Percentiles rank a stretch among this genome's conserved stretches.
phyloP scores from a whole-genome alignment of 2,888 invertebrate genomes.

The Drosophila macrospina region DNA sequence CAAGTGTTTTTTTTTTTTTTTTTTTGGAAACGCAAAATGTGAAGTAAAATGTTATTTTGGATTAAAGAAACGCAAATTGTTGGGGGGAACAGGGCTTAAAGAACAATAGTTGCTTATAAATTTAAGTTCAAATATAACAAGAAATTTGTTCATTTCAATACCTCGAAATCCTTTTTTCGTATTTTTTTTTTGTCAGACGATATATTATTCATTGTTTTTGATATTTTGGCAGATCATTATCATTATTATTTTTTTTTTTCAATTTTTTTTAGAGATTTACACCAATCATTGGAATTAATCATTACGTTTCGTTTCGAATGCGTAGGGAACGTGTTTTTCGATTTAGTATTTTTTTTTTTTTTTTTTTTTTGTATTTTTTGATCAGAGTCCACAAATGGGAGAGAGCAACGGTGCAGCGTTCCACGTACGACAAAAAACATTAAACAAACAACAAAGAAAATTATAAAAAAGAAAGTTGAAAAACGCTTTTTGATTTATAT shows the following conservation, averaged over 20 bases:
- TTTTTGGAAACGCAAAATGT: slow-evolving; percentile 52
- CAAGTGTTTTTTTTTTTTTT: slow-evolving; percentile 48
- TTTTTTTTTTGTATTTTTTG: slow-evolving; percentile 20
- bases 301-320: slow-evolving; percentile 70
- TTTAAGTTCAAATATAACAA: slow-evolving; percentile 79
- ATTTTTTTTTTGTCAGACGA: slow-evolving; percentile 21
- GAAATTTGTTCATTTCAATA: slow-evolving; percentile 83
- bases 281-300: slow-evolving; percentile 80
- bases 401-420: slow-evolving; percentile 83
- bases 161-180: slow-evolving; percentile 85
- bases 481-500: slow-evolving; percentile 68
- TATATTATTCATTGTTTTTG: slow-evolving; percentile 63
- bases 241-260: slow-evolving; percentile 26
- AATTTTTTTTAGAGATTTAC: slow-evolving; percentile 65
- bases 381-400: slow-evolving; percentile 63
- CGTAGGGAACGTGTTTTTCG: slow-evolving; percentile 63
- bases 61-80: slow-evolving; percentile 43
- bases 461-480: slow-evolving; percentile 74
- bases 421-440: slow-evolving; percentile 83
- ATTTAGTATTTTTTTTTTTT: slow-evolving; percentile 3
- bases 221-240: slow-evolving; percentile 16
- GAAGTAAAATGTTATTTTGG: slow-evolving; percentile 36
- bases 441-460: slow-evolving; percentile 80
- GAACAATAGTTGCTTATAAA: slow-evolving; percentile 79
- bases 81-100: slow-evolving; percentile 53